Conservation (phyloP, 2,797 vertebrate species). For the Crenuchus spilurus region DNA sequence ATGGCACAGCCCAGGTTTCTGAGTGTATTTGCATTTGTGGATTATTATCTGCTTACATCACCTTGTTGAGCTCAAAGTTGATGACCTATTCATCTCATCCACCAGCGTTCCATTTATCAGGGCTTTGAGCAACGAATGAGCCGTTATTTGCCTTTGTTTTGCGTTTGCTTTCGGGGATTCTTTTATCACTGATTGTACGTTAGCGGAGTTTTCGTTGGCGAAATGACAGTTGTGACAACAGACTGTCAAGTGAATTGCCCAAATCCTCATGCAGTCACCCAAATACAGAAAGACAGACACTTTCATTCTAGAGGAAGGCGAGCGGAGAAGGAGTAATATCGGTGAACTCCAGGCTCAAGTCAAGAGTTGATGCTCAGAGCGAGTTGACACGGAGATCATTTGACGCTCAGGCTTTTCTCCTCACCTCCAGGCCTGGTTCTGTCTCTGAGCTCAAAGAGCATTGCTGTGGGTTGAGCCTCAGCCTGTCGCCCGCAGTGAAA, state of each 20-base stretch:
- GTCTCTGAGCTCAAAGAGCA: background rate
- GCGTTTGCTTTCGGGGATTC: constrained; percentile 35
- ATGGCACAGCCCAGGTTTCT: too few species aligned
- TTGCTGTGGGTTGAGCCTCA: background rate
- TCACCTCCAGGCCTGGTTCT: background rate
- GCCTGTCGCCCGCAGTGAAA: background rate
- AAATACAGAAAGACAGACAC: constrained; percentile 24
- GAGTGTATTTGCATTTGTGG: too few species aligned
- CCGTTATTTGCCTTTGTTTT: constrained; percentile 43
- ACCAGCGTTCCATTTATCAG: too few species aligned
- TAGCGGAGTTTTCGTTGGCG: constrained; percentile 57
- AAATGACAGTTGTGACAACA: constrained; percentile 65
- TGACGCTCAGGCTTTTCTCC: background rate
- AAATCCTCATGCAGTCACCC: constrained; percentile 23
- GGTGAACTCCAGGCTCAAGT: background rate
- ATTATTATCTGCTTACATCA: too few species aligned
- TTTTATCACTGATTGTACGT: constrained; percentile 50
- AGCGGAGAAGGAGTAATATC: background rate
- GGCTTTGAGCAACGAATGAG: background rate
- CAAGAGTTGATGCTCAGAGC: background rate
- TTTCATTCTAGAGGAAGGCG: constrained; percentile 7
- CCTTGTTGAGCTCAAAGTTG: too few species aligned
- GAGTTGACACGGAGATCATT: constrained; percentile 11
- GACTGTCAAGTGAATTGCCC: constrained; percentile 69
- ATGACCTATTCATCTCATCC: too few species aligned